Percentiles rank a stretch among this genome's conserved stretches.
phyloP scores from a whole-genome alignment of 1,140 invertebrate genomes.

The Drosophila jambulina region DNA sequence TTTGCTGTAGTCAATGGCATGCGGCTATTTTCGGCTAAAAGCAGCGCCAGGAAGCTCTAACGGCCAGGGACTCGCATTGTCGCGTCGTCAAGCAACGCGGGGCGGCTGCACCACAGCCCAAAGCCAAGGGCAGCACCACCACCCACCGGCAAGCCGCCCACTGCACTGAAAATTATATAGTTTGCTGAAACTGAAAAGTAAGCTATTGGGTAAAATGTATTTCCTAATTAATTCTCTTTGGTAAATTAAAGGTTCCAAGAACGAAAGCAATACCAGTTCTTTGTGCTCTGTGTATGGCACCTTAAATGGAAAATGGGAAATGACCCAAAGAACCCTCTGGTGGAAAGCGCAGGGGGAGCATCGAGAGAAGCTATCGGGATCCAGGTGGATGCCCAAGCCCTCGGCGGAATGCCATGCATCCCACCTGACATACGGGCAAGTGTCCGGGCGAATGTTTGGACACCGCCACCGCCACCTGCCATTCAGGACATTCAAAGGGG shows the following conservation, averaged over 20 bases:
- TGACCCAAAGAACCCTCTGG: constrained; percentile 2
- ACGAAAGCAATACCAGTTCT: too few species aligned
- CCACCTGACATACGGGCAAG: constrained; percentile 19
- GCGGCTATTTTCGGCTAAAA: constrained; percentile 34
- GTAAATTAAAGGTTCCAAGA: too few species aligned
- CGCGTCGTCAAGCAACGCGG: constrained; percentile 29
- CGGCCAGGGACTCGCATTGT: constrained; percentile 24
- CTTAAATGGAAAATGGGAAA: constrained; percentile 12
- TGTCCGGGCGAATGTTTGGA: constrained; percentile 16
- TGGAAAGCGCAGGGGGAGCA: neutral
- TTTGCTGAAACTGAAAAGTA: neutral
- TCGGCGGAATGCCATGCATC: constrained; percentile 19
- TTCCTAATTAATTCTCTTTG: neutral
- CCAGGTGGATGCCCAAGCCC: neutral
- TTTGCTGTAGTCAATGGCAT: constrained; percentile 47
- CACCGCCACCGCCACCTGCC: constrained; percentile 18
- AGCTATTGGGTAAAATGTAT: neutral
- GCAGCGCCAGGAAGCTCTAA: neutral
- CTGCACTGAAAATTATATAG: neutral
- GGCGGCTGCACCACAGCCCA: constrained; percentile 2
- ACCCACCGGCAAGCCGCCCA: neutral
- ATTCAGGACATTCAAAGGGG: constrained; percentile 10
- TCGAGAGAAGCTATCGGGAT: neutral
- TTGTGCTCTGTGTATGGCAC: neutral
- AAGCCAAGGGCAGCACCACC: constrained; percentile 6